Evolutionary conservation across 2,888 invertebrate species (phyloP).

Genomic region (Pyrrhia umbra): DNA sequence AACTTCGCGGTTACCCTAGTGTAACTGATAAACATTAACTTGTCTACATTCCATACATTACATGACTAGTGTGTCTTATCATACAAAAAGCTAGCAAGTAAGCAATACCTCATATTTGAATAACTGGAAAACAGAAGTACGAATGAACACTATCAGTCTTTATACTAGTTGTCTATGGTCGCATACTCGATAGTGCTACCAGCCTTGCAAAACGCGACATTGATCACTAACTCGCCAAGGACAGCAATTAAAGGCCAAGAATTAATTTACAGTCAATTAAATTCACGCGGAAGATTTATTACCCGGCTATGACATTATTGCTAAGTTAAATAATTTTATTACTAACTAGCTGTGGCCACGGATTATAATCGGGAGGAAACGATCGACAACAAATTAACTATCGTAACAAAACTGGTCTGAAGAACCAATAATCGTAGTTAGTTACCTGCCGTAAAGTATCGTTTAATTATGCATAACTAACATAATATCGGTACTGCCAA

Average conservation of each 20-base stretch:
- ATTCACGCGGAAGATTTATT: constrained; percentile 20
- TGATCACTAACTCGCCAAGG: constrained; percentile 19
- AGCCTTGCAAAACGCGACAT: constrained; percentile 1
- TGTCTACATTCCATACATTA: background rate
- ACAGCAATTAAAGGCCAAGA: constrained; percentile 22
- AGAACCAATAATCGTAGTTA: background rate
- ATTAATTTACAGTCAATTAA: constrained; percentile 24
- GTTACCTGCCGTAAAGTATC: background rate
- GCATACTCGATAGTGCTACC: constrained; percentile 1
- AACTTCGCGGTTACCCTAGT: constrained; percentile 8
- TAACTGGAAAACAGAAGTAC: background rate
- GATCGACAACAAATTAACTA: background rate
- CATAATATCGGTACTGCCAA: background rate
- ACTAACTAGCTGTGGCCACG: background rate
- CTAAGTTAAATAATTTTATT: constrained; percentile 10
- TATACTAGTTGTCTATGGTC: constrained; percentile 18
- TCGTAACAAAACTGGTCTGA: background rate
- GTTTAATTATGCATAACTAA: background rate
- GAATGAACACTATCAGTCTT: background rate
- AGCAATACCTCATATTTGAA: background rate
- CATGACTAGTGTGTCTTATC: background rate
- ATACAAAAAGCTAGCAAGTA: background rate
- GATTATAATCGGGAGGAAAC: background rate
- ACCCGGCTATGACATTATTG: constrained; percentile 16
- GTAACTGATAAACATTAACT: constrained; percentile 9